Evolutionary conservation across 2,797 vertebrate genomes (phyloP).

Genomic region (Gallinago nigripennis): DNA sequence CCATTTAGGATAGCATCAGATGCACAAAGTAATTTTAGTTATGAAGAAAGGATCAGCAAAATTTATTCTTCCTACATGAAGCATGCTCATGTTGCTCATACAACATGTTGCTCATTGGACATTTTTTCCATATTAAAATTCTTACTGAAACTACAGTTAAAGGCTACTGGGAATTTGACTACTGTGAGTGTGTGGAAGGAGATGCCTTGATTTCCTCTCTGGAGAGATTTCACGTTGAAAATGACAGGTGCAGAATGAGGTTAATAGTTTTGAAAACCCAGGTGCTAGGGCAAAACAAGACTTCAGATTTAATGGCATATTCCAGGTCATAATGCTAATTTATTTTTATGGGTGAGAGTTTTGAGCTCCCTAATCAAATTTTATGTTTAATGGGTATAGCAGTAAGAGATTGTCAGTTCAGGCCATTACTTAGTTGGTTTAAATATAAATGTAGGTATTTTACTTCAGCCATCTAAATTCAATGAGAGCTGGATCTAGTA

Average conservation of each 20-base stretch:
- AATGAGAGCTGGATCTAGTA: neutral
- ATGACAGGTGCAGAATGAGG: neutral
- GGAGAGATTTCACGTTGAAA: neutral
- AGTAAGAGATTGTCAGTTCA: neutral
- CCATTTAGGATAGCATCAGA: constrained; percentile 9
- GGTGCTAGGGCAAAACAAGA: neutral
- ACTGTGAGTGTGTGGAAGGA: neutral
- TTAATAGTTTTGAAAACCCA: neutral
- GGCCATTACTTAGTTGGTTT: neutral
- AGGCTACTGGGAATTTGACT: neutral
- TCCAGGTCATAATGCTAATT: neutral
- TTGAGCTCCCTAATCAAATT: neutral
- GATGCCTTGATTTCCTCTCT: neutral
- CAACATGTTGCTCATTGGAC: neutral
- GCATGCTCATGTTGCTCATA: neutral
- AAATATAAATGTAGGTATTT: neutral
- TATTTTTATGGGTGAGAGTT: neutral
- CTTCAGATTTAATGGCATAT: neutral
- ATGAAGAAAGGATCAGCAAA: neutral
- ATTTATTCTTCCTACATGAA: neutral
- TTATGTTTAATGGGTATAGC: neutral
- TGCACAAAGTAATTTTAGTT: neutral
- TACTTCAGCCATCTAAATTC: neutral
- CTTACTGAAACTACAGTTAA: neutral
- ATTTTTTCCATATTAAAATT: neutral